Evolutionary conservation across 2,113 vertebrate species (phyloP).

Genomic region (Aptenodytes patagonicus): DNA sequence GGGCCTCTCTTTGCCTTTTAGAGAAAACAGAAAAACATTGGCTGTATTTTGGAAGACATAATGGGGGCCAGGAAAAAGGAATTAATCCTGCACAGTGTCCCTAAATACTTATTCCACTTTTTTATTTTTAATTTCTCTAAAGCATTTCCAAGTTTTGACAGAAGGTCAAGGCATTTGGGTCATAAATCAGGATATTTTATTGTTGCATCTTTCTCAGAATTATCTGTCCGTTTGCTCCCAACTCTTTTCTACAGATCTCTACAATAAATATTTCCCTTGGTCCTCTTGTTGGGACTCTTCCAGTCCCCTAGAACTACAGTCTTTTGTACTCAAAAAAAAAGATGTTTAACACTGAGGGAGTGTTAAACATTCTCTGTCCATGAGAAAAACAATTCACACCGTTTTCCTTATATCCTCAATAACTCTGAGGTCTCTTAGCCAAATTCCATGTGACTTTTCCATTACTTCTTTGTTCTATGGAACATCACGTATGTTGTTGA

Average conservation of each 20-base stretch:
- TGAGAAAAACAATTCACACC: background rate
- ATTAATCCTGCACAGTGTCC: background rate
- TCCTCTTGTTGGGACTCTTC: background rate
- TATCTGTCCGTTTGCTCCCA: background rate
- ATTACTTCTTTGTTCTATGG: background rate
- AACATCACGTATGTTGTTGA: background rate
- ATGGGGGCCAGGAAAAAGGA: background rate
- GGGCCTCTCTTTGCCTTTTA: background rate
- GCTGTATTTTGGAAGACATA: background rate
- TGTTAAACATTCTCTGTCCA: too few species aligned
- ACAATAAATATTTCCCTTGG: background rate
- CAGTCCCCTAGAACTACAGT: background rate
- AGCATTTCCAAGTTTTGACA: slow-evolving; percentile 4
- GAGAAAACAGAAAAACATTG: background rate
- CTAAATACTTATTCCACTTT: background rate
- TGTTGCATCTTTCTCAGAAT: background rate
- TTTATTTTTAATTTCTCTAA: slow-evolving; percentile 2
- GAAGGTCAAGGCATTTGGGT: background rate
- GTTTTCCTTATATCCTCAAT: background rate
- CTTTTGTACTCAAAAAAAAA: background rate
- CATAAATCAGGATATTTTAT: slow-evolving; percentile 17
- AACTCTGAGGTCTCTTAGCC: background rate
- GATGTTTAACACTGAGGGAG: background rate
- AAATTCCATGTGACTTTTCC: background rate
- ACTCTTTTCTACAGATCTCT: background rate